Evolutionary conservation across 2,888 invertebrate species (phyloP), one percentile per base, ranked within the genome.

Genomic region (Punctoribates punctum): DNA sequence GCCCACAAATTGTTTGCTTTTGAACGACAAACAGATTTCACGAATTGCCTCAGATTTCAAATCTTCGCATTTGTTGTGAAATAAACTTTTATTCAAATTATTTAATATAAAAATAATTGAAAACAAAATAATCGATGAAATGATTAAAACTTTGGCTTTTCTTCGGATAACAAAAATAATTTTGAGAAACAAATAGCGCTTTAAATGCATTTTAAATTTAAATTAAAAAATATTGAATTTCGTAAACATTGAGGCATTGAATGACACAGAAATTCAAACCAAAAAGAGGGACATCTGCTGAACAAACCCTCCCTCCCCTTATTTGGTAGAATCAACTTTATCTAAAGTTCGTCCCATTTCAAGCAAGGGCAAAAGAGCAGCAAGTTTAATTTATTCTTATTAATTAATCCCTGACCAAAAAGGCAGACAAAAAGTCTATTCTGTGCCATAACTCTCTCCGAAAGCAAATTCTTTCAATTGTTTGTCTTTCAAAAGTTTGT

Each of bases 1-100:
- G 17, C 75, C 75, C 3, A 70, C 29, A 34, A 29, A 48, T 75
- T 75, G 17, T 27, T 17, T 27, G 4, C 23, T 48, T 27, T 29
- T 27, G 70, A 48, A 75, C 9, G 42, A 25, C 3, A 27, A 15
- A 54, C 75, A 75, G 11, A 75, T 75, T 70, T 75, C 57, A 62
- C 29, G 60, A 38, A 74, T 34, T 11, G 60, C 74, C 9, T 57
- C 13, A n/a, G 29, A 8, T 25, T 74, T 74, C 42, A 74, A 62
- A 2, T 60, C 5, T 23, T 70, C 8, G 38, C 70, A 70, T 20
- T 4, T 70, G 2, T n/a, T n/a, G 11, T 70, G 2, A 23, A 23
- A 5, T 38, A 23, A 46, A 13, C 42, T 38, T 38, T 34, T 34
- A 17, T 29, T n/a, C 1, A 38, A 67, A 67, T 5, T 6, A 15